Percentiles rank a stretch among this genome's conserved stretches.
Evolutionary conservation across 2,888 invertebrate genomes (phyloP).

Genomic region (Mythimna pallens): DNA sequence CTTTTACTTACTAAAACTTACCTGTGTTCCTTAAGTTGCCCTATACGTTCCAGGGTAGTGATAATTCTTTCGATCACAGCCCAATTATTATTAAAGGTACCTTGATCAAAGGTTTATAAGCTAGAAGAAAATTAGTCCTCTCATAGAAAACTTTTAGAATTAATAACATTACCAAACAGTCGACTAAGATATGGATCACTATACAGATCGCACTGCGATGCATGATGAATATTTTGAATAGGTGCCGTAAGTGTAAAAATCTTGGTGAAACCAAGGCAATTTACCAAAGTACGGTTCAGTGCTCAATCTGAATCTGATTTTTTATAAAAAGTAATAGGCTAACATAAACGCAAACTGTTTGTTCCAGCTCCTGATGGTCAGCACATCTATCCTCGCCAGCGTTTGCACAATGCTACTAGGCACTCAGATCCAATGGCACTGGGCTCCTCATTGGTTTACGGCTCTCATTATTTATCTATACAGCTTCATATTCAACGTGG

Average conservation of each 20-base stretch:
- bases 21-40: no score
- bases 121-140: background rate
- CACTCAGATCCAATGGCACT: conserved; percentile 74
- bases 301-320: background rate
- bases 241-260: background rate
- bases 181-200: background rate
- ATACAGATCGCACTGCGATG: background rate
- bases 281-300: background rate
- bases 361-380: conserved; percentile 74
- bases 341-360: conserved; percentile 6
- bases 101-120: no score
- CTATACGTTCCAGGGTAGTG: no score
- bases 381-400: conserved; percentile 73
- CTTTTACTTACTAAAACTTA: no score
- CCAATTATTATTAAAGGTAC: no score
- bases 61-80: no score
- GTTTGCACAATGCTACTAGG: conserved; percentile 76
- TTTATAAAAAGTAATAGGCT: conserved; percentile 1
- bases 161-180: background rate
- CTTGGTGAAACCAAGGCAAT: no score
- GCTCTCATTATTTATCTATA: conserved; percentile 78
- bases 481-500: conserved; percentile 84
- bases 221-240: background rate
- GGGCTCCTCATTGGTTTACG: conserved; percentile 81
- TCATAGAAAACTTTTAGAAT: background rate